phyloP scores from a whole-genome alignment of 1,140 invertebrate species.

The Drosophila tropicalis region DNA sequence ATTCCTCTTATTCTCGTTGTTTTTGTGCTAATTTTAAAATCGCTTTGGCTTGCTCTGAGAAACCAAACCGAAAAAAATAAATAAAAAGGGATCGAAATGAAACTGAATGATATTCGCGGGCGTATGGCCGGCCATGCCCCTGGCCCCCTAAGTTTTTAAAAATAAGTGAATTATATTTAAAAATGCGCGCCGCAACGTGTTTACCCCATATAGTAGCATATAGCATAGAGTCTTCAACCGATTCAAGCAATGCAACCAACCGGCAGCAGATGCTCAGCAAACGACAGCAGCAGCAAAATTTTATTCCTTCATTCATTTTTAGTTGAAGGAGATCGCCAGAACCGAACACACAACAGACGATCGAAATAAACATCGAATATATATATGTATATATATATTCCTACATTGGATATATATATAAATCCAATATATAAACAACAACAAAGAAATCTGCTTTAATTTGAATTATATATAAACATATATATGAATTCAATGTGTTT shows the following conservation, averaged over 20 bases:
- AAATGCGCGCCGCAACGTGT: slow-evolving; percentile 48
- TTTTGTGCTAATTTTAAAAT: slow-evolving; percentile 60
- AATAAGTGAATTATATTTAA: slow-evolving; percentile 64
- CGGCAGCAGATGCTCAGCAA: slow-evolving; percentile 30
- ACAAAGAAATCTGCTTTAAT: slow-evolving; percentile 44
- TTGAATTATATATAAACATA: slow-evolving; percentile 4
- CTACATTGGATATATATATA: slow-evolving; percentile 29
- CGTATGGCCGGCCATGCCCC: slow-evolving; percentile 15
- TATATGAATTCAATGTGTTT: slow-evolving; percentile 45
- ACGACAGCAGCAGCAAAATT: slow-evolving; percentile 55
- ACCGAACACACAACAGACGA: slow-evolving; percentile 55
- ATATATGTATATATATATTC: slow-evolving; percentile 46
- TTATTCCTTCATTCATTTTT: slow-evolving; percentile 63
- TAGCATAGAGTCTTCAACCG: slow-evolving; percentile 31
- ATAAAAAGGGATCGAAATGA: slow-evolving; percentile 11
- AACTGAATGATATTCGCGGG: slow-evolving; percentile 16
- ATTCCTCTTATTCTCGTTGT: slow-evolving; percentile 55
- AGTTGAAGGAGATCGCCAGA: slow-evolving; percentile 71
- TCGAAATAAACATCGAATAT: slow-evolving; percentile 66
- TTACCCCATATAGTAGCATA: slow-evolving; percentile 1
- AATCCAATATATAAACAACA: slow-evolving; percentile 61
- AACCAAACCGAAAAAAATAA: background rate
- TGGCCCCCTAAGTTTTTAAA: slow-evolving; percentile 43
- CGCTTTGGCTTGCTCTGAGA: slow-evolving; percentile 12
- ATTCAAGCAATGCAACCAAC: slow-evolving; percentile 42